A percentile compares a stretch with the other conserved stretches of the same genome.
Evolutionary conservation across 2,113 vertebrate genomes (phyloP).

Genomic region (Paedocypris sp.): DNA sequence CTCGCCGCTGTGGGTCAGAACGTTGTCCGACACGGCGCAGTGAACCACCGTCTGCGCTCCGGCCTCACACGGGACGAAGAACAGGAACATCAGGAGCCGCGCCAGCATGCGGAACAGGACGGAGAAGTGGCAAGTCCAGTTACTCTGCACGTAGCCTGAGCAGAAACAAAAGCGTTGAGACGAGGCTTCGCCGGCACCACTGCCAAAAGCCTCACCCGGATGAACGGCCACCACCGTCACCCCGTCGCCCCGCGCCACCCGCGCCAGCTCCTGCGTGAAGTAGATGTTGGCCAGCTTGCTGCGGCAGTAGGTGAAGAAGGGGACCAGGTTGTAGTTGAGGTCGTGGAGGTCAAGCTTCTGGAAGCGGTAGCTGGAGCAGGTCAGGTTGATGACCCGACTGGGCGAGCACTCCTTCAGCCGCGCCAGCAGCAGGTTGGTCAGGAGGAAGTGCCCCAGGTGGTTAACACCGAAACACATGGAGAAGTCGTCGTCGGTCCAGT

Average conservation of each 20-base stretch:
- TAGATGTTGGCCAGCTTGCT: constrained; percentile 72
- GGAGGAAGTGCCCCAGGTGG: constrained; percentile 69
- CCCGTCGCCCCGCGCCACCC: constrained; percentile 56
- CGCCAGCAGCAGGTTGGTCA: constrained; percentile 62
- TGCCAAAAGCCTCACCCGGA: constrained; percentile 48
- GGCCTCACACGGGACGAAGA: constrained; percentile 57
- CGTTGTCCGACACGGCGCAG: constrained; percentile 61
- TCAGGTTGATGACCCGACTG: constrained; percentile 62
- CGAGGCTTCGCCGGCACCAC: not conserved
- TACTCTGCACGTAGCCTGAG: constrained; percentile 62
- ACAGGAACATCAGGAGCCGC: constrained; percentile 67
- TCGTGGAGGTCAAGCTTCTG: constrained; percentile 67
- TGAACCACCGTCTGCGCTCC: constrained; percentile 65
- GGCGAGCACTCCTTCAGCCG: constrained; percentile 59
- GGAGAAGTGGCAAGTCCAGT: constrained; percentile 63
- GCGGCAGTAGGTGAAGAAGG: constrained; percentile 68
- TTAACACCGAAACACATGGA: constrained; percentile 70
- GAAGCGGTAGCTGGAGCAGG: constrained; percentile 66
- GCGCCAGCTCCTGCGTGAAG: constrained; percentile 65
- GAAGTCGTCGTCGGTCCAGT: constrained; percentile 68
- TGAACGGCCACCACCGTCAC: constrained; percentile 59
- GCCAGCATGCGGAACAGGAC: constrained; percentile 60
- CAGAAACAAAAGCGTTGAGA: not conserved
- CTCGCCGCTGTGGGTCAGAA: constrained; percentile 52
- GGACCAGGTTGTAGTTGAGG: constrained; percentile 68